A percentile compares a stretch with the other conserved stretches of the same genome.
Conservation (phyloP, 2,888 invertebrate species). For the Spisula solida region DNA sequence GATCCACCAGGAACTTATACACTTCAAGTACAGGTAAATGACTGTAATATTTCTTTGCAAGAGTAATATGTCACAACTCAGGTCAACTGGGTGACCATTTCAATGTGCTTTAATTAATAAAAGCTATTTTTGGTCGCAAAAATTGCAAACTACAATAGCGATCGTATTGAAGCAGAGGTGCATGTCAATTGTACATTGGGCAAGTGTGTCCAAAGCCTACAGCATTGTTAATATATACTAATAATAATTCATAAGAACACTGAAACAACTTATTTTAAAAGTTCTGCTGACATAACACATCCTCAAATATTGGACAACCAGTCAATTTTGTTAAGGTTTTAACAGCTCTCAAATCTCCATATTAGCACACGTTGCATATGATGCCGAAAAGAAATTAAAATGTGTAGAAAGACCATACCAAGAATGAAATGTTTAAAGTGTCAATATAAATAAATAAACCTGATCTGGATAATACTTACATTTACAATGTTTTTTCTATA, state of each 20-base stretch:
- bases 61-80: not conserved
- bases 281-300: too few species aligned
- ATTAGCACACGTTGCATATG: too few species aligned
- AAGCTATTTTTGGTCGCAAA: too few species aligned
- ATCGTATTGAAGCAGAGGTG: not conserved
- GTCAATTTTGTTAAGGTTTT: too few species aligned
- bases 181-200: not conserved
- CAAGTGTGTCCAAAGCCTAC: too few species aligned
- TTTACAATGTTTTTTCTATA: not conserved
- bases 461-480: not conserved
- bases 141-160: too few species aligned
- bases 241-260: too few species aligned
- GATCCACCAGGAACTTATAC: conserved; percentile 13
- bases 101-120: not conserved
- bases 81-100: not conserved
- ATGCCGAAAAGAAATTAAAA: not conserved
- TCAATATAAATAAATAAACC: not conserved
- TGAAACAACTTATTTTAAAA: too few species aligned
- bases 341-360: too few species aligned
- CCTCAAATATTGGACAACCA: too few species aligned
- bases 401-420: not conserved
- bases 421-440: not conserved
- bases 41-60: not conserved
- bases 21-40: conserved; percentile 9
- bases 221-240: not conserved